Evolutionary conservation across 2,797 vertebrate genomes (phyloP).

Genomic region (Danio aesculapii): DNA sequence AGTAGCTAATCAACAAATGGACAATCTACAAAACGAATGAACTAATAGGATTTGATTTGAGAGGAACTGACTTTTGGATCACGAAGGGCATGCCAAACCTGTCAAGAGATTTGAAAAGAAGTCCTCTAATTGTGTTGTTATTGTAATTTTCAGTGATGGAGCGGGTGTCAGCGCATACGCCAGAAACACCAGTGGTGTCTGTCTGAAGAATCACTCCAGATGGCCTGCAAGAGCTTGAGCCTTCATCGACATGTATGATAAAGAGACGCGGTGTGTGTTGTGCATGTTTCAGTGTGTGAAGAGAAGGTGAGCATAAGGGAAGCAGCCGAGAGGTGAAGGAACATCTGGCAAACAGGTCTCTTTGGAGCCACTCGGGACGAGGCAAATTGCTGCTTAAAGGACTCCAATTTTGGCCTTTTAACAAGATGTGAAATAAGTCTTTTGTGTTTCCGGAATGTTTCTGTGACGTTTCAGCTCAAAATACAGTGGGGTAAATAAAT

Average conservation of each 20-base stretch:
- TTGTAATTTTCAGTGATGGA: constrained; percentile 55
- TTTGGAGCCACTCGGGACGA: not conserved
- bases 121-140: constrained; percentile 57
- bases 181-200: constrained; percentile 56
- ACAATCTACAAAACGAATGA: not conserved
- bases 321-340: constrained; percentile 25
- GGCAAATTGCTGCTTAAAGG: constrained; percentile 11
- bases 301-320: constrained; percentile 39
- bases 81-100: constrained; percentile 2
- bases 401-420: too few species aligned
- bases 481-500: too few species aligned
- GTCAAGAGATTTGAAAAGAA: constrained; percentile 51
- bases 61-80: constrained; percentile 24
- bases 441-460: too few species aligned
- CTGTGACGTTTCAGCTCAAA: too few species aligned
- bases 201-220: constrained; percentile 49
- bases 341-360: constrained; percentile 57
- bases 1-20: not conserved
- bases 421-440: too few species aligned
- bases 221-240: not conserved
- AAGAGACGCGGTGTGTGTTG: constrained; percentile 4
- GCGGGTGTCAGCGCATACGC: constrained; percentile 54
- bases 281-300: constrained; percentile 41
- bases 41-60: not conserved
- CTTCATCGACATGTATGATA: constrained; percentile 13